phyloP scores from a whole-genome alignment of 2,888 invertebrate species.

The Mystacides longicornis region DNA sequence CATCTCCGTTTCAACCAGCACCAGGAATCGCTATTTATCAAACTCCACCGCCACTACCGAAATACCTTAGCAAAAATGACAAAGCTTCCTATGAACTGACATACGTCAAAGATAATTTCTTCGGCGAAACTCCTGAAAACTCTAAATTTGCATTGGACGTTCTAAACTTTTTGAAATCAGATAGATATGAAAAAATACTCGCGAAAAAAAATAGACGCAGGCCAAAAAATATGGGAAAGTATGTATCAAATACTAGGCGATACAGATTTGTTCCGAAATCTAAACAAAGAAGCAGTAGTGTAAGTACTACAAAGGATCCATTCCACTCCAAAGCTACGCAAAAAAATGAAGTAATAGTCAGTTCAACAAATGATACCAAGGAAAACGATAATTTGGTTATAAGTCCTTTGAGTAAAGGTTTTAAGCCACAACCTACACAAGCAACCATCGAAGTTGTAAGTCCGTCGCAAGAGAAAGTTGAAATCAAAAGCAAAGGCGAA shows the following conservation, averaged over 20 bases:
- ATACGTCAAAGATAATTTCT: constrained; percentile 22
- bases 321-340: neutral
- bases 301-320: no score
- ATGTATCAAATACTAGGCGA: neutral
- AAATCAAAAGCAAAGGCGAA: neutral
- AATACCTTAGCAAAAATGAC: neutral
- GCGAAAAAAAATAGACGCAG: constrained; percentile 4
- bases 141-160: constrained; percentile 22
- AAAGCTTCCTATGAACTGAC: constrained; percentile 17
- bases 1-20: constrained; percentile 16
- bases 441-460: neutral
- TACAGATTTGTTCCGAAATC: no score
- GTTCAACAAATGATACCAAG: neutral
- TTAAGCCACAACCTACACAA: no score
- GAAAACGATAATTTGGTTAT: no score
- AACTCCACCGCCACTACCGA: constrained; percentile 19
- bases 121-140: constrained; percentile 24
- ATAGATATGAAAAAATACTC: constrained; percentile 1
- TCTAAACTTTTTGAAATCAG: constrained; percentile 11
- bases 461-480: neutral
- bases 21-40: constrained; percentile 11
- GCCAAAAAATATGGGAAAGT: no score
- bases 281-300: no score
- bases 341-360: neutral
- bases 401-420: no score